Evolutionary conservation across 2,113 vertebrate species (phyloP).

Genomic region (Salvator merianae): DNA sequence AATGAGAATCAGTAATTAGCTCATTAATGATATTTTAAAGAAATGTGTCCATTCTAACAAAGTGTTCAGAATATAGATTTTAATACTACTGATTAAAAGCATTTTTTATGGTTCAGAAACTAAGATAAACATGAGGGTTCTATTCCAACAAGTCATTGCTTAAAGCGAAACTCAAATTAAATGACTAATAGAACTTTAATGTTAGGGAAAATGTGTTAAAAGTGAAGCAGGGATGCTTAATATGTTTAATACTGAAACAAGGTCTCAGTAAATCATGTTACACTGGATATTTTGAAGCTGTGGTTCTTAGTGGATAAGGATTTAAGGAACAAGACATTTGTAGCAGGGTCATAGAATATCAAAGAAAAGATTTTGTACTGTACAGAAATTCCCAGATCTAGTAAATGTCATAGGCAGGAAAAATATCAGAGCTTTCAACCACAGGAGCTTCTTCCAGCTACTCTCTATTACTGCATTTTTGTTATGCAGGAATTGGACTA

Average conservation of each 20-base stretch:
- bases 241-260: too few relatives aligned
- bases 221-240: too few relatives aligned
- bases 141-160: too few relatives aligned
- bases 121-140: not conserved
- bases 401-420: not conserved
- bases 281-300: too few relatives aligned
- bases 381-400: not conserved
- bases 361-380: not conserved
- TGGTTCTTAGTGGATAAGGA: too few relatives aligned
- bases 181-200: too few relatives aligned
- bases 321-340: too few relatives aligned
- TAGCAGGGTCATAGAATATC: too few relatives aligned
- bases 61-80: not conserved
- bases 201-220: too few relatives aligned
- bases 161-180: too few relatives aligned
- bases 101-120: not conserved
- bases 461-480: not conserved
- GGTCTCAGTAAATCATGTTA: too few relatives aligned
- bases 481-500: not conserved
- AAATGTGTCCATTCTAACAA: not conserved
- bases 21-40: not conserved
- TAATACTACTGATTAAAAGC: not conserved
- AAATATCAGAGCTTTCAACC: not conserved
- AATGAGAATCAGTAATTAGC: not conserved
- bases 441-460: not conserved